phyloP scores from a whole-genome alignment of 2,113 vertebrate genomes.

The Kryptolebias marmoratus region DNA sequence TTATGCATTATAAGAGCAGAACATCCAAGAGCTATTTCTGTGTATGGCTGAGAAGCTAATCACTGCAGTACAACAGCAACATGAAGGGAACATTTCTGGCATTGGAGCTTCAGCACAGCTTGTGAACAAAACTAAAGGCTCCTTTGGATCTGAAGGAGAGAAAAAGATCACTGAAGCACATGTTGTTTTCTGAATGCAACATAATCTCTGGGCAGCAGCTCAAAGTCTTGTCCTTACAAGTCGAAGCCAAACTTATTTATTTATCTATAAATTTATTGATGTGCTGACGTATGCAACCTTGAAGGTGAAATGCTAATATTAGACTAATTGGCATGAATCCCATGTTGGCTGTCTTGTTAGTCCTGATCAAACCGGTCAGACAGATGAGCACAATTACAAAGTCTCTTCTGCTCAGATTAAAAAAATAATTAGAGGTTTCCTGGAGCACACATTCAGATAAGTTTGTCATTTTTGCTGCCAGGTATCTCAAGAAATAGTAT shows the following conservation, averaged over 20 bases:
- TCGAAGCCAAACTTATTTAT: conserved; percentile 11
- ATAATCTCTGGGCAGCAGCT: background rate
- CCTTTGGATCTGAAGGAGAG: too few relatives aligned
- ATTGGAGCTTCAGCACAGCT: background rate
- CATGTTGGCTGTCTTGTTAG: background rate
- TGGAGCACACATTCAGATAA: too few relatives aligned
- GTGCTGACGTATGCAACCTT: conserved; percentile 32
- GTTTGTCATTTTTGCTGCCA: too few relatives aligned
- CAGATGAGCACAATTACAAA: background rate
- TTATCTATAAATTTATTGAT: conserved; percentile 27
- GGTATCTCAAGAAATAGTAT: too few relatives aligned
- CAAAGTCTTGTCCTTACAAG: background rate
- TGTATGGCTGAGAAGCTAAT: background rate
- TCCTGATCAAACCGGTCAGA: background rate
- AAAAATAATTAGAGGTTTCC: too few relatives aligned
- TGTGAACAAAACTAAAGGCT: background rate
- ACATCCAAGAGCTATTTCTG: background rate
- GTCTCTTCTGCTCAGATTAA: background rate
- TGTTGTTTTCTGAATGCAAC: conserved; percentile 2
- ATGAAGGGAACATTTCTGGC: background rate
- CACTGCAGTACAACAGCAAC: background rate
- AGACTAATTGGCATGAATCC: conserved; percentile 10
- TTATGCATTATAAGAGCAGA: too few relatives aligned
- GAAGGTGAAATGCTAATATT: conserved; percentile 44
- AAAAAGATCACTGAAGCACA: background rate